Conservation (phyloP, 2,113 vertebrate species). For the Dasyprocta punctata region DNA sequence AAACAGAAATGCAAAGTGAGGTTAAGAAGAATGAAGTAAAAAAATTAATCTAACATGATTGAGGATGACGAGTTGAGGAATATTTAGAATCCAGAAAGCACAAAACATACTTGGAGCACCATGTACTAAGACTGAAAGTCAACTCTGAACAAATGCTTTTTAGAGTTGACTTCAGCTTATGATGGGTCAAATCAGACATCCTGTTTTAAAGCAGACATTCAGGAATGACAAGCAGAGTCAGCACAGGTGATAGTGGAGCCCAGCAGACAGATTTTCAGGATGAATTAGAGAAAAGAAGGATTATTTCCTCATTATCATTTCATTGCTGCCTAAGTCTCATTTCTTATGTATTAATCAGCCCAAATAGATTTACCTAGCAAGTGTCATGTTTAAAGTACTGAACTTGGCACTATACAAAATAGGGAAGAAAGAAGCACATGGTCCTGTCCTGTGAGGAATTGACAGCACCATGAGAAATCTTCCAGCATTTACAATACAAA, state of each 20-base stretch:
- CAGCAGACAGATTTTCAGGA: background rate
- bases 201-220: background rate
- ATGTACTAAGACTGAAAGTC: slow-evolving; percentile 56
- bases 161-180: slow-evolving; percentile 49
- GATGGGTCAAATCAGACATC: slow-evolving; percentile 1
- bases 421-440: background rate
- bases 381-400: background rate
- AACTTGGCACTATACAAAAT: background rate
- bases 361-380: slow-evolving; percentile 11
- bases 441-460: background rate
- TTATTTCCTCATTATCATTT: slow-evolving; percentile 28
- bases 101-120: slow-evolving; percentile 34
- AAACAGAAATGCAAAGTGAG: background rate
- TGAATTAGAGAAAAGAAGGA: background rate
- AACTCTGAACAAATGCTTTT: slow-evolving; percentile 55
- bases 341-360: background rate
- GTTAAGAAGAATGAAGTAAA: slow-evolving; percentile 38
- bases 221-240: background rate
- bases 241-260: background rate
- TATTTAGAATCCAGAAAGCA: slow-evolving; percentile 71
- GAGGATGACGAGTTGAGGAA: slow-evolving; percentile 51
- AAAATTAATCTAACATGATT: slow-evolving; percentile 53
- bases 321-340: background rate
- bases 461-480: background rate
- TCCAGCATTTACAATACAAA: background rate